These are phyloP conservation scores for Phocides pigmalion DNA, from an alignment of 1,140 invertebrate genomes.

Conservation along the genomic window DNA sequence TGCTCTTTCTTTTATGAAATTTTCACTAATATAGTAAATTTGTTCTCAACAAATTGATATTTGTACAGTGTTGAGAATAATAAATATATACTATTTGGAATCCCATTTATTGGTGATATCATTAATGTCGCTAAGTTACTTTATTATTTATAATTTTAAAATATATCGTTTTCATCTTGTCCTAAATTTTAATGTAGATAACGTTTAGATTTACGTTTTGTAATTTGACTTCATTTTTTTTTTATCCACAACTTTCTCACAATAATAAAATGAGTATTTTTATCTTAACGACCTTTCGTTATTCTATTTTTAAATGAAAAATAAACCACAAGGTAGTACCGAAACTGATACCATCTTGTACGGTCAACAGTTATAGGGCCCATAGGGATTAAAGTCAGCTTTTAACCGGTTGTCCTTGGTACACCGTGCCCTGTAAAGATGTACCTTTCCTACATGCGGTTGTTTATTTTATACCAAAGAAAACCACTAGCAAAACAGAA, in stretches of 20 bases:
- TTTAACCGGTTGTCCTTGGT: constrained; percentile 58
- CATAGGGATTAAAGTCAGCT: constrained; percentile 29
- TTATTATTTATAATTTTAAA: no score
- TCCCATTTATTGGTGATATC: no score
- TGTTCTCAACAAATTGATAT: no score
- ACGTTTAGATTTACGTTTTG: no score
- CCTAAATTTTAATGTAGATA: no score
- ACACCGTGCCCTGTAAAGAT: constrained; percentile 41
- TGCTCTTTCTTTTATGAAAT: neutral
- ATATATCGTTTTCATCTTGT: no score
- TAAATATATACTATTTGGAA: no score
- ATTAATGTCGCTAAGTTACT: no score
- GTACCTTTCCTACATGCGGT: constrained; percentile 43
- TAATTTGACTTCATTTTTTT: no score
- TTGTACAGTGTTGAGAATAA: no score
- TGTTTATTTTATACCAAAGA: constrained; percentile 16
- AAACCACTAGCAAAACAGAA: constrained; percentile 18
- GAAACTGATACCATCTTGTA: constrained; percentile 33
- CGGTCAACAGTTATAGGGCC: constrained; percentile 27
- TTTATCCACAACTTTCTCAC: no score
- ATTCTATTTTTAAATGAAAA: constrained; percentile 25
- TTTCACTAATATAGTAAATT: no score
- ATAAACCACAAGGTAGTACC: constrained; percentile 22
- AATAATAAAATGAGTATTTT: neutral
- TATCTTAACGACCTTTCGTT: neutral